Conservation (phyloP, 2,888 invertebrate species). For the Adelognathus sp. region DNA sequence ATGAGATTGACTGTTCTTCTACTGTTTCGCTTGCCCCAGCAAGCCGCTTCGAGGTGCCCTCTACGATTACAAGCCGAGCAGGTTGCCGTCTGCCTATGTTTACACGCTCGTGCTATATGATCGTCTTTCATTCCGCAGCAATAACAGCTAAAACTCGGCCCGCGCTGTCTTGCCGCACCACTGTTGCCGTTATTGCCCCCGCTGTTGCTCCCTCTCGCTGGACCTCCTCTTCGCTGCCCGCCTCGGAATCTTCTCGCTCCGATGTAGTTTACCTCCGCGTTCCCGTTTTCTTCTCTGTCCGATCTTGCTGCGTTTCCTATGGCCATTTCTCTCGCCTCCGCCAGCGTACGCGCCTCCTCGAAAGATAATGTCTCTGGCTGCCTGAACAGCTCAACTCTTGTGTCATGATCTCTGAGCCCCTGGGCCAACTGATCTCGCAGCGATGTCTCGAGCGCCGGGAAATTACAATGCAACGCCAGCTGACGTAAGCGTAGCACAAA, state of each 20-base stretch:
- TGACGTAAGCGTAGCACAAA: conserved; percentile 48
- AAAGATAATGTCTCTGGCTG: not conserved
- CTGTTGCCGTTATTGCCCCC: too few relatives aligned
- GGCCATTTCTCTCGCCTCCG: not conserved
- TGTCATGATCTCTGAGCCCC: not conserved
- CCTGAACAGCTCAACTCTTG: not conserved
- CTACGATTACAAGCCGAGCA: not conserved
- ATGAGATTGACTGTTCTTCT: not conserved
- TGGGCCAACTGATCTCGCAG: conserved; percentile 54
- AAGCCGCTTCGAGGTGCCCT: not conserved
- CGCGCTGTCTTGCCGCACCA: not conserved
- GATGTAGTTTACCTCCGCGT: not conserved
- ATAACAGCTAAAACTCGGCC: not conserved
- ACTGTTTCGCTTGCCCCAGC: not conserved
- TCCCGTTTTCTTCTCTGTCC: not conserved
- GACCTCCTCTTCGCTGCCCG: not conserved
- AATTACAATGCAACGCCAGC: conserved; percentile 53
- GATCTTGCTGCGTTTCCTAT: not conserved
- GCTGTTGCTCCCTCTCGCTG: not conserved
- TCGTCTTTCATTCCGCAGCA: not conserved
- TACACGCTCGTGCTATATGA: not conserved
- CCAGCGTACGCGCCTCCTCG: not conserved
- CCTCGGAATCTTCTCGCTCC: not conserved
- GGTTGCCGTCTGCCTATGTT: not conserved
- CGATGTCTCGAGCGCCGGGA: conserved; percentile 34